phyloP scores from a whole-genome alignment of 2,797 vertebrate genomes.

The Leuciscus waleckii region DNA sequence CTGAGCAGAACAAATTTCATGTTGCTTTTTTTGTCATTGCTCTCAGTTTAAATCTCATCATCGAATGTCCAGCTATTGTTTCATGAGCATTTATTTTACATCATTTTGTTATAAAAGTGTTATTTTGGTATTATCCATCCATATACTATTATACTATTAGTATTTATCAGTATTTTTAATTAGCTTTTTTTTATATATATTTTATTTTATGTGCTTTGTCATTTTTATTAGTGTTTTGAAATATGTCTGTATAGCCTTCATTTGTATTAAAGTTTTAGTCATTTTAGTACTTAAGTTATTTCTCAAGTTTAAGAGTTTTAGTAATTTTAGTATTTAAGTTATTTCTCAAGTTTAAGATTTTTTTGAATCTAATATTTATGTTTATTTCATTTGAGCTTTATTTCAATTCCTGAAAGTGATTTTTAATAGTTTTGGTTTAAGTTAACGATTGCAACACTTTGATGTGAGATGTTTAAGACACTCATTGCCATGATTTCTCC shows the following conservation, averaged over 20 bases:
- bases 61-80: not conserved
- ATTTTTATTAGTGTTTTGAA: not conserved
- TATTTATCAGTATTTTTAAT: not conserved
- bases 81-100: not conserved
- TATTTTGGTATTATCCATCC: not conserved
- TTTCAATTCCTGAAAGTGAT: not conserved
- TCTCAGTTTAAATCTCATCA: not conserved
- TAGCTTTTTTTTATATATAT: not conserved
- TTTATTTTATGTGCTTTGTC: not conserved
- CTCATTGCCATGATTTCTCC: not conserved
- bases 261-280: not conserved
- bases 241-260: not conserved
- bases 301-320: not conserved
- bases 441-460: not conserved
- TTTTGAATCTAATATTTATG: not conserved
- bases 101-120: not conserved
- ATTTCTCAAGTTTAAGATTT: not conserved
- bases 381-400: not conserved
- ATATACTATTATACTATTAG: not conserved
- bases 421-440: not conserved
- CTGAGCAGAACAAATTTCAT: not conserved
- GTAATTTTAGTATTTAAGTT: not conserved
- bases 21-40: not conserved
- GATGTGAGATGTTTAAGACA: not conserved
- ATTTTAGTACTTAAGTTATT: not conserved